Conservation (phyloP, 2,113 vertebrate genomes). For the Cavia porcellus region DNA sequence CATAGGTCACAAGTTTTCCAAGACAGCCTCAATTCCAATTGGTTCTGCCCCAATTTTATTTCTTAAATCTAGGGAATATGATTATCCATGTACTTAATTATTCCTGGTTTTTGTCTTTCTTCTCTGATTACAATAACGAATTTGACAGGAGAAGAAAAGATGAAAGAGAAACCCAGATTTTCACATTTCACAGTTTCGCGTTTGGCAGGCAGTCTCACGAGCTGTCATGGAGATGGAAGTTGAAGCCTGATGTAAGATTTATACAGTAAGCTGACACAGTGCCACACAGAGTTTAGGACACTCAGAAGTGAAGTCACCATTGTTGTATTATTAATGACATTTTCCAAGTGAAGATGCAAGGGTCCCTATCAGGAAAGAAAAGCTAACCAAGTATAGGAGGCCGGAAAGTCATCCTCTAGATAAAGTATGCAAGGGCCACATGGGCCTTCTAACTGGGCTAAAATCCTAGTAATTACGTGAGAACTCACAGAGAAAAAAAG, state of each 20-base stretch:
- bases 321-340: neutral
- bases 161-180: conserved; percentile 11
- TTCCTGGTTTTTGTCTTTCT: conserved; percentile 20
- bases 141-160: neutral
- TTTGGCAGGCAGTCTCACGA: neutral
- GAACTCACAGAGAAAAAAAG: neutral
- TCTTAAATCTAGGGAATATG: neutral
- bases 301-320: neutral
- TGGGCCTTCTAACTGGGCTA: neutral
- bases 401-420: neutral
- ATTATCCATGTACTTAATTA: conserved; percentile 25
- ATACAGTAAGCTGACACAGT: neutral
- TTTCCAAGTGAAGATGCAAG: neutral
- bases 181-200: conserved; percentile 9
- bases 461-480: neutral
- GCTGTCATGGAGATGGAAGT: neutral
- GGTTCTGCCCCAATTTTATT: conserved; percentile 31
- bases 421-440: neutral
- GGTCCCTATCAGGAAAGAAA: neutral
- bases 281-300: neutral
- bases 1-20: conserved; percentile 26
- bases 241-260: neutral
- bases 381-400: neutral
- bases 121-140: conserved; percentile 54
- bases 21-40: neutral